phyloP scores from a whole-genome alignment of 2,113 vertebrate species.

The Holacanthus passer region DNA sequence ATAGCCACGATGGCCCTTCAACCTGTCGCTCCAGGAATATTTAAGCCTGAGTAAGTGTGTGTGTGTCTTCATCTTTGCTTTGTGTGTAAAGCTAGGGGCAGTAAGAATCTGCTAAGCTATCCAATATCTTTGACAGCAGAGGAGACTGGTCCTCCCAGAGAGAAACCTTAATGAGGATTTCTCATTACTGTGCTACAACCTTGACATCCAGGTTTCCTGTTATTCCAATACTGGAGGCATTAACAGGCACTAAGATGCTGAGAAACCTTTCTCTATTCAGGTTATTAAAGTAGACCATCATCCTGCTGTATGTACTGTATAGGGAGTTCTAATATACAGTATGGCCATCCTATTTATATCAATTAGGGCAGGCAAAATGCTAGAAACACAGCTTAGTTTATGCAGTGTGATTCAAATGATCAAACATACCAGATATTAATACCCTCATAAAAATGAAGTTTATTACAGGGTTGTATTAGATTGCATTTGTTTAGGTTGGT shows the following conservation, averaged over 20 bases:
- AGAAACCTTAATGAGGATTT: conserved; percentile 26
- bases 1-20: neutral
- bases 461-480: too few species aligned
- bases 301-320: neutral
- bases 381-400: neutral
- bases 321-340: neutral
- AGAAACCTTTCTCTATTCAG: neutral
- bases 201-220: conserved; percentile 27
- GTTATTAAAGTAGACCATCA: neutral
- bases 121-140: conserved; percentile 28
- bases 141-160: neutral
- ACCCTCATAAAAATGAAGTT: too few species aligned
- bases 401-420: neutral
- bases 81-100: conserved; percentile 14
- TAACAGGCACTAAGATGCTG: conserved; percentile 1
- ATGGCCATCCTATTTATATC: neutral
- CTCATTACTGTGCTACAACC: conserved; percentile 30
- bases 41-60: neutral
- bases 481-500: too few species aligned
- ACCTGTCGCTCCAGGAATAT: conserved; percentile 37
- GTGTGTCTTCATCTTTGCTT: neutral
- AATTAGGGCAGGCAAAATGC: neutral
- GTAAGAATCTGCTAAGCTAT: conserved; percentile 31
- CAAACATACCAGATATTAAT: too few species aligned
- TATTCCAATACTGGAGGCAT: neutral